phyloP scores from a whole-genome alignment of 2,888 invertebrate genomes.

The Pteria penguin region DNA sequence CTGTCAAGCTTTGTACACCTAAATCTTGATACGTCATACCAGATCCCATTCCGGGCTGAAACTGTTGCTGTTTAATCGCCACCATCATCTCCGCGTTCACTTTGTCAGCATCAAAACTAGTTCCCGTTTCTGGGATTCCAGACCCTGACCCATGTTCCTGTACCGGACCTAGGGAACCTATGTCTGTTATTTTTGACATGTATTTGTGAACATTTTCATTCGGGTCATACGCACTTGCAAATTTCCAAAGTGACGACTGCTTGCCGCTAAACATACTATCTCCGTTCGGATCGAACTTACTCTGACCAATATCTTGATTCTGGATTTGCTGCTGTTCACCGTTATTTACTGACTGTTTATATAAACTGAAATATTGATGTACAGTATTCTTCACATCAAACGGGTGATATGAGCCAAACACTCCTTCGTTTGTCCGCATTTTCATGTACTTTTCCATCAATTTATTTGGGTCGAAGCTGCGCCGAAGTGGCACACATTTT shows the following conservation, averaged over 20 bases:
- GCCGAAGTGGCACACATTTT: neutral
- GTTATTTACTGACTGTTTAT: neutral
- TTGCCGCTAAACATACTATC: slow-evolving; percentile 21
- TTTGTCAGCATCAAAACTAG: slow-evolving; percentile 1
- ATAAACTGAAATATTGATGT: slow-evolving; percentile 33
- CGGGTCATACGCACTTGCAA: slow-evolving; percentile 8
- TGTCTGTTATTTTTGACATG: neutral
- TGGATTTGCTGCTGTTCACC: neutral
- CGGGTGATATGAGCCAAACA: slow-evolving; percentile 52
- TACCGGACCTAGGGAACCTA: slow-evolving; percentile 8
- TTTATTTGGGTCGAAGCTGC: slow-evolving; percentile 47
- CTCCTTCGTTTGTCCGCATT: slow-evolving; percentile 47
- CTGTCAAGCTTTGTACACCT: neutral
- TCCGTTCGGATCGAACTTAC: slow-evolving; percentile 18
- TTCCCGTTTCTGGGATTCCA: neutral
- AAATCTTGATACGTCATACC: neutral
- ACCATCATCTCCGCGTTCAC: slow-evolving; percentile 8
- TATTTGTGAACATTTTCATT: slow-evolving; percentile 18
- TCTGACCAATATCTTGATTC: neutral
- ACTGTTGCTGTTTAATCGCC: neutral
- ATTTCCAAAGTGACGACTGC: slow-evolving; percentile 20
- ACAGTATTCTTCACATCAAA: slow-evolving; percentile 46
- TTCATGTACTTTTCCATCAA: slow-evolving; percentile 52
- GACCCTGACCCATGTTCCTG: neutral
- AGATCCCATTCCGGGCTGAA: slow-evolving; percentile 2